Percentiles rank a stretch among this genome's conserved stretches.
These are phyloP conservation scores for Bursaphelenchus okinawaensis DNA, from an alignment of 2,888 invertebrate species.

Conservation along the genomic window DNA sequence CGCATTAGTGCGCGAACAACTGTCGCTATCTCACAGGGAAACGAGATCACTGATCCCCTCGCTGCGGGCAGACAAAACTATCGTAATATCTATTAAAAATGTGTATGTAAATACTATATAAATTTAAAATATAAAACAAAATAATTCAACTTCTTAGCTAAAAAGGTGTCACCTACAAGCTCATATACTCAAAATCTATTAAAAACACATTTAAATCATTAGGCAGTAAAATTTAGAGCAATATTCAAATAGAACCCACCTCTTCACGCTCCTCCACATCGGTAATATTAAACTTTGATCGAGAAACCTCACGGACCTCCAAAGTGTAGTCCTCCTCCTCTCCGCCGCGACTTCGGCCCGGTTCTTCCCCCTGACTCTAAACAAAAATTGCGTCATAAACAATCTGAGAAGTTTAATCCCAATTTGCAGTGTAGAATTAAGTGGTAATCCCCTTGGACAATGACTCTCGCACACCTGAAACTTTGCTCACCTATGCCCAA, in stretches of 20 bases:
- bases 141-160: no score
- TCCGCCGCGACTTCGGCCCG: background rate
- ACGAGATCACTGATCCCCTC: background rate
- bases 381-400: background rate
- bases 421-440: background rate
- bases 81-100: no score
- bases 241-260: no score
- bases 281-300: background rate
- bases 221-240: no score
- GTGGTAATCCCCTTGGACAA: background rate
- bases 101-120: no score
- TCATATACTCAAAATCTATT: no score
- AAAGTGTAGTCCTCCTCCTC: background rate
- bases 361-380: background rate
- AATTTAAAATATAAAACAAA: no score
- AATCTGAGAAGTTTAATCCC: background rate
- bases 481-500: conserved; percentile 54
- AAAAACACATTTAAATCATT: no score
- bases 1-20: conserved; percentile 1
- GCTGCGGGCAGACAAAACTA: no score
- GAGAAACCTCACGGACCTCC: background rate
- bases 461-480: conserved; percentile 56
- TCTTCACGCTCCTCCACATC: background rate
- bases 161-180: no score
- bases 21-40: background rate